Evolutionary conservation across 1,140 invertebrate genomes (phyloP).

Genomic region (Onthophagus taurus): DNA sequence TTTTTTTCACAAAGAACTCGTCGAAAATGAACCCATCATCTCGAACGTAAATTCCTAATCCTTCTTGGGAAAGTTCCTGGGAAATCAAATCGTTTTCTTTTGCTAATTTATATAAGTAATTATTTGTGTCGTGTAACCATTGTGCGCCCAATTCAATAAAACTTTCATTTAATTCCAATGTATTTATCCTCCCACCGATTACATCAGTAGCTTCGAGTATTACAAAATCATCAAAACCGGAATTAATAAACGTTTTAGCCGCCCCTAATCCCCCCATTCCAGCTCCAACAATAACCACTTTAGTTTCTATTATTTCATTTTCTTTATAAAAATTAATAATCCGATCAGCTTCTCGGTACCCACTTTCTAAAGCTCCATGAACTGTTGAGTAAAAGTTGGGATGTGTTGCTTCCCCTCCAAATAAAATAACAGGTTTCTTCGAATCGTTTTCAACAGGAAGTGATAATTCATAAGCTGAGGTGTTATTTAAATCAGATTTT

Average conservation of each 20-base stretch:
- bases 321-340: conserved; percentile 1
- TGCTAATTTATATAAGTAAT: conserved; percentile 44
- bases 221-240: conserved; percentile 43
- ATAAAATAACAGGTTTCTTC: conserved; percentile 48
- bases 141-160: conserved; percentile 60
- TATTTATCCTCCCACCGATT: conserved; percentile 53
- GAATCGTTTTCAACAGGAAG: conserved; percentile 39
- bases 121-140: conserved; percentile 62
- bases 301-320: no score
- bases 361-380: conserved; percentile 70
- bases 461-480: conserved; percentile 42
- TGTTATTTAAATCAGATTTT: conserved; percentile 43
- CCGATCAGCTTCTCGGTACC: conserved; percentile 67
- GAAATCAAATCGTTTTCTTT: conserved; percentile 38
- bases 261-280: conserved; percentile 51
- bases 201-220: conserved; percentile 47
- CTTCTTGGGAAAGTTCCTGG: conserved; percentile 41
- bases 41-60: conserved; percentile 44
- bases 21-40: conserved; percentile 42
- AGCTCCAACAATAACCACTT: conserved; percentile 52
- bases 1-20: conserved; percentile 38
- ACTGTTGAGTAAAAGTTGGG: conserved; percentile 61
- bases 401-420: conserved; percentile 65
- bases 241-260: conserved; percentile 41
- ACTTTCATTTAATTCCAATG: conserved; percentile 36